These are phyloP conservation scores for Entomyzon cyanotis DNA, from an alignment of 2,113 vertebrate species.

Conservation along the genomic window DNA sequence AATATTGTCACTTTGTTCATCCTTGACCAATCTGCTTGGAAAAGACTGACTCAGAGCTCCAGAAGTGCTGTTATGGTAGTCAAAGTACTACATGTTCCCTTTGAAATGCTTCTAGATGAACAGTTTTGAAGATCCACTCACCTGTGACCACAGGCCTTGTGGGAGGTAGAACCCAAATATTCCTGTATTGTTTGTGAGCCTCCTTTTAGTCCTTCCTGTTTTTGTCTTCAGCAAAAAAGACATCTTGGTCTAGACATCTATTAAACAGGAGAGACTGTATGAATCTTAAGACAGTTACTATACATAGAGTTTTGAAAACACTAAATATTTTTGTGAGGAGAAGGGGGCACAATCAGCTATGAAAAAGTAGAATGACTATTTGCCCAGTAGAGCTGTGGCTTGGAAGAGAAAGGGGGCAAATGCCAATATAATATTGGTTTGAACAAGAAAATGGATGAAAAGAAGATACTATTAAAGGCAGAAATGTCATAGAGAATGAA, in stretches of 20 bases:
- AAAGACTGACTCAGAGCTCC: not conserved
- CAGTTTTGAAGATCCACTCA: rapidly evolving
- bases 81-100: not conserved
- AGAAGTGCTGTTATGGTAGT: not conserved
- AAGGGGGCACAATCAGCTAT: not conserved
- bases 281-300: not conserved
- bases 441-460: not conserved
- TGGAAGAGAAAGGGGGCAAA: not conserved
- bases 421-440: not conserved
- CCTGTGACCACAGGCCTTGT: not conserved
- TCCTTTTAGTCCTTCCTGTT: not conserved
- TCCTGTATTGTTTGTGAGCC: not conserved
- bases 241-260: not conserved
- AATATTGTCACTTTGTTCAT: not conserved
- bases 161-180: not conserved
- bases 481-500: not conserved
- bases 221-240: not conserved
- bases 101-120: not conserved
- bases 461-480: not conserved
- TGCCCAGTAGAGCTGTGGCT: not conserved
- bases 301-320: not conserved
- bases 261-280: not conserved
- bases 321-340: not conserved
- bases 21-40: not conserved
- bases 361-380: not conserved